Conservation (phyloP, 2,113 vertebrate species). For the Abramis brama region DNA sequence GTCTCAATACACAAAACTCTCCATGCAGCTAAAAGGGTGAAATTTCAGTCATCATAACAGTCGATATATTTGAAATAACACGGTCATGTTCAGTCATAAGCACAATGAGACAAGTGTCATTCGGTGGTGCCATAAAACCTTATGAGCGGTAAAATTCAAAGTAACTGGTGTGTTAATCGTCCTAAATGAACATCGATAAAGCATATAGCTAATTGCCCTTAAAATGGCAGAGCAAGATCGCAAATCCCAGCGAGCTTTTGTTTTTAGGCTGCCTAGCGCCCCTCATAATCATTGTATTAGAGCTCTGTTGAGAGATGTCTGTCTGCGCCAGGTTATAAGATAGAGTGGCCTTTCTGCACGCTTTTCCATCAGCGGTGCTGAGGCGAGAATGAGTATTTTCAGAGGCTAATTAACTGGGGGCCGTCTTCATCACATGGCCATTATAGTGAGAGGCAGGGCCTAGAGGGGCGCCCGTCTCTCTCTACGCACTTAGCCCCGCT, state of each 20-base stretch:
- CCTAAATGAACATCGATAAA: constrained; percentile 56
- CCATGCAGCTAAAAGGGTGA: constrained; percentile 41
- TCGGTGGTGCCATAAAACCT: constrained; percentile 40
- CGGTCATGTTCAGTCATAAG: constrained; percentile 42
- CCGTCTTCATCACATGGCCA: constrained; percentile 80
- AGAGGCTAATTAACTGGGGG: constrained; percentile 79
- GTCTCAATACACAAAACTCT: background rate
- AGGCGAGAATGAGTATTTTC: constrained; percentile 75
- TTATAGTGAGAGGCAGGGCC: constrained; percentile 70
- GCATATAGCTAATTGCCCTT: constrained; percentile 51
- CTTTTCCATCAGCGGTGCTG: constrained; percentile 60
- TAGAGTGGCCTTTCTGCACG: constrained; percentile 66
- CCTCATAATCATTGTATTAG: constrained; percentile 34
- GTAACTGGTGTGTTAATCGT: constrained; percentile 47
- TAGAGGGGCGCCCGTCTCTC: constrained; percentile 72
- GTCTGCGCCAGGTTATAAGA: constrained; percentile 63
- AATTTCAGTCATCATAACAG: constrained; percentile 39
- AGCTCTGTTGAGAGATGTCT: constrained; percentile 57
- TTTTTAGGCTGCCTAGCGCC: constrained; percentile 5
- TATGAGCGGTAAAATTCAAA: constrained; percentile 56
- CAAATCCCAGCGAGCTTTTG: constrained; percentile 33
- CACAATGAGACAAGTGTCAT: constrained; percentile 34
- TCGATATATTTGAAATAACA: constrained; percentile 51
- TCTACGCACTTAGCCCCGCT: constrained; percentile 75
- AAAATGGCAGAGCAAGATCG: constrained; percentile 45